Evolutionary conservation across 2,888 invertebrate genomes (phyloP).

Genomic region (Rhaphigaster nebulosa): DNA sequence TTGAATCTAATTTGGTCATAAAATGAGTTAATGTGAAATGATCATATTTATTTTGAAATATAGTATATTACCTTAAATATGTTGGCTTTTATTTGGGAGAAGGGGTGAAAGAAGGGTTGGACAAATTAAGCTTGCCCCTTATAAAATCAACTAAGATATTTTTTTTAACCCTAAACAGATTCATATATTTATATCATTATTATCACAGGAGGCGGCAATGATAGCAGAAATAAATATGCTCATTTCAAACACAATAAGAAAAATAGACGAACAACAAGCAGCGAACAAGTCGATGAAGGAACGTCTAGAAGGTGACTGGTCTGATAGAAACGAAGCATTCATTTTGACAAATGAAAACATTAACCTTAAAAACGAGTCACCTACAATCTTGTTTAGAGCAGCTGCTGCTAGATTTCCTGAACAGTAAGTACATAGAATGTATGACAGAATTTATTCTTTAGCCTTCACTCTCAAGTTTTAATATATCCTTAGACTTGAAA

Average conservation of each 20-base stretch:
- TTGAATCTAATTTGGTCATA: too few relatives aligned
- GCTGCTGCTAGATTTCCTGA: conserved; percentile 86
- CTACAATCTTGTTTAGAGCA: conserved; percentile 81
- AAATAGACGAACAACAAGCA: conserved; percentile 79
- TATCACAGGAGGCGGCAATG: conserved; percentile 79
- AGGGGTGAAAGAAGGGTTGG: too few relatives aligned
- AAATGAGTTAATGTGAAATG: too few relatives aligned
- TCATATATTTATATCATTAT: too few relatives aligned
- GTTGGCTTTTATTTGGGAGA: too few relatives aligned
- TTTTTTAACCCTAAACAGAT: too few relatives aligned
- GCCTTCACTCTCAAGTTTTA: neutral
- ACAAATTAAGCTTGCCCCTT: too few relatives aligned
- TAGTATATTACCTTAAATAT: too few relatives aligned
- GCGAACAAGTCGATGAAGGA: conserved; percentile 86
- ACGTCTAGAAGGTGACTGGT: conserved; percentile 90
- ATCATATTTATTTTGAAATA: too few relatives aligned
- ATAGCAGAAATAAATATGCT: conserved; percentile 78
- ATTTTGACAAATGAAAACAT: conserved; percentile 81
- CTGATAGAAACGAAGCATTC: conserved; percentile 87
- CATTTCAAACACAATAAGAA: conserved; percentile 75
- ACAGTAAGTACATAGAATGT: conserved; percentile 72
- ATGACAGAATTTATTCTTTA: neutral
- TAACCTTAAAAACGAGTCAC: conserved; percentile 78
- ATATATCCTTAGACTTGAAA: neutral
- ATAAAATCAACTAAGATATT: too few relatives aligned